Evolutionary conservation across 2,113 vertebrate species (phyloP).

Genomic region (Lathamus discolor): DNA sequence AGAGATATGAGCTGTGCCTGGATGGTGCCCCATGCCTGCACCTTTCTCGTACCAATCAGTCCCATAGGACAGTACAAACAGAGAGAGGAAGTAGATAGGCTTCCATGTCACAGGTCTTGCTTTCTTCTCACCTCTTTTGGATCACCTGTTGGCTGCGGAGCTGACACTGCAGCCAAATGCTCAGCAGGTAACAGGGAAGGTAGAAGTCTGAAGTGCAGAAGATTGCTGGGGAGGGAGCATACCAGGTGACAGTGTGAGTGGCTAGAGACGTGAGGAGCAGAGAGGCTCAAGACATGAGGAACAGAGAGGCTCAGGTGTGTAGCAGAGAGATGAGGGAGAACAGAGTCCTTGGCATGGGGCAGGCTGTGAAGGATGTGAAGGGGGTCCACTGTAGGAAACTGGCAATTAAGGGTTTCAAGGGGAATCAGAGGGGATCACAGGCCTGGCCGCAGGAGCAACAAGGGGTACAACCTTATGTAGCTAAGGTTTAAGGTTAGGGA

Average conservation of each 20-base stretch:
- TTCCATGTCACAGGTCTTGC: not conserved
- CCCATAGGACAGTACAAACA: not conserved
- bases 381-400: not conserved
- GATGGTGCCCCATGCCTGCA: not conserved
- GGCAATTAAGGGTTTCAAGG: not conserved
- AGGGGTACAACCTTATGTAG: rapidly evolving
- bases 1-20: not conserved
- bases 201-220: not conserved
- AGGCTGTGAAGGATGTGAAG: not conserved
- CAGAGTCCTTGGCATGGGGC: not conserved
- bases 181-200: not conserved
- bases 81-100: not conserved
- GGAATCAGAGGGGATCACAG: not conserved
- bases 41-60: not conserved
- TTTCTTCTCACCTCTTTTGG: not conserved
- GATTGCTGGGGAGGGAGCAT: not conserved
- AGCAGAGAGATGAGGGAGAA: not conserved
- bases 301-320: rapidly evolving
- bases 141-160: not conserved
- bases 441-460: not conserved
- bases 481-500: not conserved
- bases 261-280: rapidly evolving
- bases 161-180: not conserved
- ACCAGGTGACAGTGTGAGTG: rapidly evolving
- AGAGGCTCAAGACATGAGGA: rapidly evolving